Conservation (phyloP, 2,113 vertebrate species). For the Callopanchax toddi region DNA sequence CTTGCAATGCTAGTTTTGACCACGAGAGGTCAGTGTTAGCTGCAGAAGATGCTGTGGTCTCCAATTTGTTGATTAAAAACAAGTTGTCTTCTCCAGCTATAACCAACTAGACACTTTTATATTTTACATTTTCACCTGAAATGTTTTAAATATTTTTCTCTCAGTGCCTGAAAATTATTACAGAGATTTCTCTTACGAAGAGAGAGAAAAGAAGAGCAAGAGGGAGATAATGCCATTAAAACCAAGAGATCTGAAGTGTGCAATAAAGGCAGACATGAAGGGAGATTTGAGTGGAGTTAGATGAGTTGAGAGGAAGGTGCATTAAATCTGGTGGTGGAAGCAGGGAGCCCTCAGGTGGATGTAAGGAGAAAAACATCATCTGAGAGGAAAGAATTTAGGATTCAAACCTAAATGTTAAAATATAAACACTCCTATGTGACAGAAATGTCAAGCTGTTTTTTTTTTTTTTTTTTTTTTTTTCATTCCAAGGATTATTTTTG, state of each 20-base stretch:
- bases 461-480: too few relatives aligned
- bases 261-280: not conserved
- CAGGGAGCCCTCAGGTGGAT: slow-evolving; percentile 60
- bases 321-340: slow-evolving; percentile 32
- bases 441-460: too few relatives aligned
- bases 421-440: too few relatives aligned
- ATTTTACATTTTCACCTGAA: not conserved
- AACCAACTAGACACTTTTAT: not conserved
- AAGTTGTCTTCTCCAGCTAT: slow-evolving; percentile 13
- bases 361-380: slow-evolving; percentile 5
- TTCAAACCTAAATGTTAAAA: too few relatives aligned
- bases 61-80: not conserved
- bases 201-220: not conserved
- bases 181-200: not conserved
- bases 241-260: not conserved
- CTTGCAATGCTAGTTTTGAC: slow-evolving; percentile 1
- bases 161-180: not conserved
- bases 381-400: not conserved
- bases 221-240: slow-evolving; percentile 32
- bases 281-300: not conserved
- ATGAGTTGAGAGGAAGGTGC: slow-evolving; percentile 7
- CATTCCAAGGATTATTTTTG: not conserved
- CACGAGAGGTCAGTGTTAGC: slow-evolving; percentile 32
- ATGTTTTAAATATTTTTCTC: slow-evolving; percentile 22
- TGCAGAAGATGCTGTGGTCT: not conserved